phyloP scores from a whole-genome alignment of 2,113 vertebrate species.

The Opisthocomus hoazin region DNA sequence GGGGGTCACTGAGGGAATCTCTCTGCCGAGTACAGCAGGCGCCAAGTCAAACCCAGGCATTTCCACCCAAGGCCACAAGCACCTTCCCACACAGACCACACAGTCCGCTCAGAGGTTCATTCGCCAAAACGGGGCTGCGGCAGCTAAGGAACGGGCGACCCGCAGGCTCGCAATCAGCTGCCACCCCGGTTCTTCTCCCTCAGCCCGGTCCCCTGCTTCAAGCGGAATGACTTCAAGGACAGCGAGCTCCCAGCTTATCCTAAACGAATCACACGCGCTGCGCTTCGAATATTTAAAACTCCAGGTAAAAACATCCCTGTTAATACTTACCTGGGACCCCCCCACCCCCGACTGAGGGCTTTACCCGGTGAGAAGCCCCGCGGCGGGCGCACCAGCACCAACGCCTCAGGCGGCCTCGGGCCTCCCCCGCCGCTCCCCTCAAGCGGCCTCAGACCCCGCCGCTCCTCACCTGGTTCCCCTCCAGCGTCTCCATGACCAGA shows the following conservation, averaged over 20 bases:
- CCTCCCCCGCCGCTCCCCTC: no score
- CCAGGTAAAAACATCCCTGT: neutral
- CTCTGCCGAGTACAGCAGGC: accelerated
- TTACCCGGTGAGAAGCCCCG: no score
- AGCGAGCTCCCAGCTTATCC: neutral
- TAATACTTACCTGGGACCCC: accelerated
- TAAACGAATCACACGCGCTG: accelerated
- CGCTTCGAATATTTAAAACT: accelerated
- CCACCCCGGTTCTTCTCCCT: neutral
- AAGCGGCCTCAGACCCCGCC: no score
- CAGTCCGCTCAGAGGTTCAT: no score
- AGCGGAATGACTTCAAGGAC: accelerated
- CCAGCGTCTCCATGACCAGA: constrained; percentile 91
- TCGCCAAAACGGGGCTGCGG: no score
- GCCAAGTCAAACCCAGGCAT: accelerated
- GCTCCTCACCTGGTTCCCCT: constrained; percentile 90
- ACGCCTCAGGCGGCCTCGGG: no score
- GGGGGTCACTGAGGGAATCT: no score
- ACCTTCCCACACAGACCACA: neutral
- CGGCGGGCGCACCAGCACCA: no score
- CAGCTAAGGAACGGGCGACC: no score
- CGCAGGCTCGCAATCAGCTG: accelerated
- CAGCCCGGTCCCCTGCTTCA: neutral
- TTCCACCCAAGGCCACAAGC: neutral
- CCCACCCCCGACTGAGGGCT: accelerated